Evolutionary conservation across 2,797 vertebrate species (phyloP).

Genomic region (Morus bassanus): DNA sequence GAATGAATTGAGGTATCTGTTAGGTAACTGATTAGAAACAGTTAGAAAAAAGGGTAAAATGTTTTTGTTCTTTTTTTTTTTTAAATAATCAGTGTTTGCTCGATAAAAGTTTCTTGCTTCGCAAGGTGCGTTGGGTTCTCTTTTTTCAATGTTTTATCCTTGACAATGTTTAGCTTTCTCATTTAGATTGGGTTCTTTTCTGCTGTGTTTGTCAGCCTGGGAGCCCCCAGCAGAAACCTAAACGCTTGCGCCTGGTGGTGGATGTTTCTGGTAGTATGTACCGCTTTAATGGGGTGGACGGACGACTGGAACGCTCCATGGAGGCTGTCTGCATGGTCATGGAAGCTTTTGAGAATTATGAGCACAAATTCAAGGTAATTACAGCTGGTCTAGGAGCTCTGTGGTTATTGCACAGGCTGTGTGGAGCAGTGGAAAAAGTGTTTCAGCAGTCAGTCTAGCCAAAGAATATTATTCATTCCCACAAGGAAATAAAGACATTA

Average conservation of each 20-base stretch:
- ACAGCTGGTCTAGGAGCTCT: background rate
- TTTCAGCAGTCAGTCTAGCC: conserved; percentile 1
- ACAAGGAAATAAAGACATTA: background rate
- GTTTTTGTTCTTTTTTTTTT: background rate
- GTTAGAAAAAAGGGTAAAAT: background rate
- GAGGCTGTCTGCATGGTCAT: conserved; percentile 98
- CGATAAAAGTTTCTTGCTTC: background rate
- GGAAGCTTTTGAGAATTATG: conserved; percentile 95
- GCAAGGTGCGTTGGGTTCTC: accelerated
- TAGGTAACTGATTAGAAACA: background rate
- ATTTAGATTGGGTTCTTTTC: background rate
- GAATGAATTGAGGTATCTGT: background rate
- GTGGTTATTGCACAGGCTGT: background rate
- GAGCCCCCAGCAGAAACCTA: conserved; percentile 92
- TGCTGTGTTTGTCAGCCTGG: conserved; percentile 78
- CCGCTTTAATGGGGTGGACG: conserved; percentile 93
- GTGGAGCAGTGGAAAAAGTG: background rate
- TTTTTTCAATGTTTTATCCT: background rate
- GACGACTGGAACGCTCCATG: conserved; percentile 94
- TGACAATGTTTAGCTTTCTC: background rate
- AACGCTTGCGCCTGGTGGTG: conserved; percentile 87
- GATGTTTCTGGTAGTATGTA: conserved; percentile 99
- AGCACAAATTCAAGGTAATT: conserved; percentile 95
- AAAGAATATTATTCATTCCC: background rate
- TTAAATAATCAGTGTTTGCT: background rate